Conservation (phyloP, 1,140 invertebrate genomes). For the Drosophila carrolli region DNA sequence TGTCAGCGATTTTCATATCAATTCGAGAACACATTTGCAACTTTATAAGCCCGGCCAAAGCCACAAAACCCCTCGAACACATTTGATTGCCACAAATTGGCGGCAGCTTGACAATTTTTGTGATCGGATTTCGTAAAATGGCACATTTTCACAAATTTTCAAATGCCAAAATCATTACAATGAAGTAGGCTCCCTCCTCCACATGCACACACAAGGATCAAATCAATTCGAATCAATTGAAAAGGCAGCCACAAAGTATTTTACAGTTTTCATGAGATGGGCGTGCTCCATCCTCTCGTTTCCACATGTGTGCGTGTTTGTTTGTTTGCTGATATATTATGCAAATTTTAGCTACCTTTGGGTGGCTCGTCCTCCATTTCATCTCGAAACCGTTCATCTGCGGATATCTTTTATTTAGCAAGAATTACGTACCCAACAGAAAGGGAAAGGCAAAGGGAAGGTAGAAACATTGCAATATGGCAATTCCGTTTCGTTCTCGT, state of each 20-base stretch:
- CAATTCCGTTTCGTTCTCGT: constrained; percentile 64
- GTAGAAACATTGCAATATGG: constrained; percentile 66
- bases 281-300: constrained; percentile 15
- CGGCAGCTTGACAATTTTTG: constrained; percentile 64
- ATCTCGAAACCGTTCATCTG: constrained; percentile 14
- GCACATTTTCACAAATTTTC: constrained; percentile 49
- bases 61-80: constrained; percentile 32
- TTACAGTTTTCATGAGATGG: constrained; percentile 56
- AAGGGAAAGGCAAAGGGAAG: constrained; percentile 1
- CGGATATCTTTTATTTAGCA: constrained; percentile 57
- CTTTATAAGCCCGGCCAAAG: constrained; percentile 23
- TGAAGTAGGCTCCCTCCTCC: constrained; percentile 23
- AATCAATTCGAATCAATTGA: constrained; percentile 74
- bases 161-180: constrained; percentile 67
- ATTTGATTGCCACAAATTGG: constrained; percentile 67
- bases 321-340: constrained; percentile 67
- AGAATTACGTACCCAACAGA: constrained; percentile 20
- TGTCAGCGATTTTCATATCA: constrained; percentile 51
- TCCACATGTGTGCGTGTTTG: constrained; percentile 36
- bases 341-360: constrained; percentile 61
- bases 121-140: constrained; percentile 63
- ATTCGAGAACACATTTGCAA: constrained; percentile 31
- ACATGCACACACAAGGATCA: constrained; percentile 42
- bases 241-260: constrained; percentile 65
- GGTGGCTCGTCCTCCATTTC: constrained; percentile 16